Evolutionary conservation across 2,888 invertebrate genomes (phyloP).

Genomic region (Pammene aurita): DNA sequence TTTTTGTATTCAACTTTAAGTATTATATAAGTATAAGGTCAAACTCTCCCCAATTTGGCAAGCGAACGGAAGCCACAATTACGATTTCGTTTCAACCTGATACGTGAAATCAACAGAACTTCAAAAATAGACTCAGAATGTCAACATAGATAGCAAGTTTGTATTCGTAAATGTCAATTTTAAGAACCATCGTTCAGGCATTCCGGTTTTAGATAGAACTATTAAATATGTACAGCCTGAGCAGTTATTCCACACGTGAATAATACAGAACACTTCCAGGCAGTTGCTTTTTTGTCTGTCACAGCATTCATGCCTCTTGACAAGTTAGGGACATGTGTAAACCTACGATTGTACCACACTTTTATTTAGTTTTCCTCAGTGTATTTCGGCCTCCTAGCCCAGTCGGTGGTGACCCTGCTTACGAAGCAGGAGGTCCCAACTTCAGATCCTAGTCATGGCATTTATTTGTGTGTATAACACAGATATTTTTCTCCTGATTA

Average conservation of each 20-base stretch:
- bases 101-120: too few relatives aligned
- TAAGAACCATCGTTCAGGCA: conserved; percentile 13
- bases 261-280: conserved; percentile 29
- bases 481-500: too few relatives aligned
- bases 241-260: conserved; percentile 23
- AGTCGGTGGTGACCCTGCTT: too few relatives aligned
- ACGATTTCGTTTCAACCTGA: neutral
- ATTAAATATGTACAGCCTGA: conserved; percentile 31
- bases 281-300: conserved; percentile 24
- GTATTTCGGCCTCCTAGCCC: too few relatives aligned
- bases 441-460: too few relatives aligned
- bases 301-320: neutral
- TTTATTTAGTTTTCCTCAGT: too few relatives aligned
- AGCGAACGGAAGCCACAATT: too few relatives aligned
- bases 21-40: too few relatives aligned
- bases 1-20: too few relatives aligned
- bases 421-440: too few relatives aligned
- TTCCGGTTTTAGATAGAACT: conserved; percentile 26
- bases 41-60: too few relatives aligned
- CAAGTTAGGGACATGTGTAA: neutral
- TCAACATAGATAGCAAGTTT: neutral
- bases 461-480: too few relatives aligned
- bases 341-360: neutral
- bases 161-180: conserved; percentile 4
- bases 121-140: neutral